Percentiles rank a stretch among this genome's conserved stretches.
Evolutionary conservation across 2,797 vertebrate genomes (phyloP).

Genomic region (Octomys mimax): DNA sequence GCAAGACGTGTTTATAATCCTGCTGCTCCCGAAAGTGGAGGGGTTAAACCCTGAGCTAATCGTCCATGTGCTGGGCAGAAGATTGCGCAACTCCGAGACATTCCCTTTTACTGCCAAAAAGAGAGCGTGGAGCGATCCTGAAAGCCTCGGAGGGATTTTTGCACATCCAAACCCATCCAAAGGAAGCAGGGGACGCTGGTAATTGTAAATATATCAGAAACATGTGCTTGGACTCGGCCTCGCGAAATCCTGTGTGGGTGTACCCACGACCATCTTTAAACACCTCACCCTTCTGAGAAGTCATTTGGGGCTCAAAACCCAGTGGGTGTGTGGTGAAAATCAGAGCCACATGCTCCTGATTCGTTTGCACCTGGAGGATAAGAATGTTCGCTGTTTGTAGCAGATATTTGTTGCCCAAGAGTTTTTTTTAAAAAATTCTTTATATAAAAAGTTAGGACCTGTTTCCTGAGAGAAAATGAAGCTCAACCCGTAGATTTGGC

Average conservation of each 20-base stretch:
- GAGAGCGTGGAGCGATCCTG: neutral
- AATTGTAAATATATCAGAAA: conserved; percentile 24
- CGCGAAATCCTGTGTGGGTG: neutral
- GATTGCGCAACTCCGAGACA: accelerated
- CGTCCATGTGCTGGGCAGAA: accelerated
- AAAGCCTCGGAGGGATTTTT: neutral
- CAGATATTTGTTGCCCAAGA: neutral
- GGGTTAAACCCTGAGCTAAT: neutral
- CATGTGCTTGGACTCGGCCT: neutral
- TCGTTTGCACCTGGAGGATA: neutral
- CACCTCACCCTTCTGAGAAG: conserved; percentile 46
- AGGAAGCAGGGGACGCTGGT: neutral
- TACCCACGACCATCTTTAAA: neutral
- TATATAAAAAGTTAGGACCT: neutral
- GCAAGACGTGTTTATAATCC: too few relatives aligned
- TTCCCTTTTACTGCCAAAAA: neutral
- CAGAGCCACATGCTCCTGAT: conserved; percentile 16
- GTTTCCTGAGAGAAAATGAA: conserved; percentile 10
- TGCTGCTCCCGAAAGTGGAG: neutral
- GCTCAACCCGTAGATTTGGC: neutral
- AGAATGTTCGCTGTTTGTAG: conserved; percentile 39
- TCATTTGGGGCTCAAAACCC: conserved; percentile 40
- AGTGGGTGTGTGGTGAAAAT: neutral
- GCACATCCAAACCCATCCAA: neutral
- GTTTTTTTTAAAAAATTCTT: neutral